phyloP scores from a whole-genome alignment of 1,140 invertebrate species.

The Solenopsis invicta region DNA sequence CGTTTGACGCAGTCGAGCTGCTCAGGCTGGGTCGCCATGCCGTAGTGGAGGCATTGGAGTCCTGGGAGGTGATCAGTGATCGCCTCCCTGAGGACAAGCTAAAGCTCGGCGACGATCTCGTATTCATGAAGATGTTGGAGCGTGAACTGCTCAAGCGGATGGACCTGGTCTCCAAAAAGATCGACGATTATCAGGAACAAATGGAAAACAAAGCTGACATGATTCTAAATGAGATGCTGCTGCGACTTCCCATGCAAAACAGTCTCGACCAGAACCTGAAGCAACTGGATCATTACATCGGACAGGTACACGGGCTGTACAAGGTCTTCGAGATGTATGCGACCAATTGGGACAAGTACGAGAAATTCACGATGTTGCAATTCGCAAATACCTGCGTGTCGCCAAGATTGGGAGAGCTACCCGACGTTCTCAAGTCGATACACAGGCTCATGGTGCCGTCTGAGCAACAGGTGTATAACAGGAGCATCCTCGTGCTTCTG shows the following conservation, averaged over 20 bases:
- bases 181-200: conserved; percentile 79
- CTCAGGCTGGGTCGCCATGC: conserved; percentile 89
- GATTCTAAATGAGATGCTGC: conserved; percentile 80
- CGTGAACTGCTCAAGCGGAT: conserved; percentile 86
- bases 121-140: conserved; percentile 88
- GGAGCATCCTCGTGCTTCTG: conserved; percentile 86
- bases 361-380: conserved; percentile 89
- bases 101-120: conserved; percentile 86
- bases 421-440: conserved; percentile 89
- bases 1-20: conserved; percentile 89
- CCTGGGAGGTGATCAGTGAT: conserved; percentile 88
- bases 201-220: conserved; percentile 67
- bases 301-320: conserved; percentile 88
- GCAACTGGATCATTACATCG: conserved; percentile 88
- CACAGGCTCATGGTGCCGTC: conserved; percentile 88
- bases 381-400: conserved; percentile 90
- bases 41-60: conserved; percentile 87
- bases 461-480: conserved; percentile 79
- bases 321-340: conserved; percentile 88
- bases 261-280: conserved; percentile 88
- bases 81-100: conserved; percentile 75
- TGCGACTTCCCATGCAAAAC: conserved; percentile 82
- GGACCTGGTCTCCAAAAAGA: conserved; percentile 82
- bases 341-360: conserved; percentile 85
- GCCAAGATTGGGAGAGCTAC: conserved; percentile 88